These are phyloP conservation scores for Pyralis farinalis DNA, from an alignment of 2,888 invertebrate species.

Conservation along the genomic window DNA sequence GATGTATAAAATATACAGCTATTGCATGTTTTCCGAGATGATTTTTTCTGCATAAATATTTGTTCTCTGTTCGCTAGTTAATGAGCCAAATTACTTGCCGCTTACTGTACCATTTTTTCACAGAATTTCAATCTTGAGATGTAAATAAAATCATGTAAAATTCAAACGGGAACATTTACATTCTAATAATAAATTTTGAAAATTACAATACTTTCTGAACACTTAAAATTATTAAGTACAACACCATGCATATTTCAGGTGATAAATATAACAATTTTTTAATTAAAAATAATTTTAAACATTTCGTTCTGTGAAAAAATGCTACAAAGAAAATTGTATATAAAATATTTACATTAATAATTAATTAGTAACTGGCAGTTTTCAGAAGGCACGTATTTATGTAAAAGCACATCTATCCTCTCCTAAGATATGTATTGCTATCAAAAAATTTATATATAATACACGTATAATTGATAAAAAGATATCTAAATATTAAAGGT, in stretches of 20 bases:
- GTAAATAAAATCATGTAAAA: constrained; percentile 1
- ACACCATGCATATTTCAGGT: constrained; percentile 8
- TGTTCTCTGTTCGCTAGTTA: neutral
- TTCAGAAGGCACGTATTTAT: constrained; percentile 57
- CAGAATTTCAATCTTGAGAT: neutral
- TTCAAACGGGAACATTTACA: too few relatives aligned
- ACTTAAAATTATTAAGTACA: constrained; percentile 39
- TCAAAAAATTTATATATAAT: neutral
- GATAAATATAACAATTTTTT: constrained; percentile 3
- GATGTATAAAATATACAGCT: too few relatives aligned
- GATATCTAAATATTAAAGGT: too few relatives aligned
- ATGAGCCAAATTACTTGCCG: neutral
- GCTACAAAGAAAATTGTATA: constrained; percentile 28
- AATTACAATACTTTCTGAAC: too few relatives aligned
- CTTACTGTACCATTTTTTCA: constrained; percentile 4
- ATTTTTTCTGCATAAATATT: too few relatives aligned
- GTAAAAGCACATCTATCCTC: constrained; percentile 3
- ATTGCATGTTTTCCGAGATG: too few relatives aligned
- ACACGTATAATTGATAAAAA: too few relatives aligned
- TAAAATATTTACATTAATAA: constrained; percentile 59
- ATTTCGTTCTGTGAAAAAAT: constrained; percentile 52
- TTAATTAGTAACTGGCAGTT: constrained; percentile 72
- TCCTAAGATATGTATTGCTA: constrained; percentile 7
- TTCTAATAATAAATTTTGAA: too few relatives aligned
- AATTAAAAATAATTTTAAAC: constrained; percentile 9